Conservation (phyloP, 1,140 invertebrate species). For the Stegodyphus dumicola region DNA sequence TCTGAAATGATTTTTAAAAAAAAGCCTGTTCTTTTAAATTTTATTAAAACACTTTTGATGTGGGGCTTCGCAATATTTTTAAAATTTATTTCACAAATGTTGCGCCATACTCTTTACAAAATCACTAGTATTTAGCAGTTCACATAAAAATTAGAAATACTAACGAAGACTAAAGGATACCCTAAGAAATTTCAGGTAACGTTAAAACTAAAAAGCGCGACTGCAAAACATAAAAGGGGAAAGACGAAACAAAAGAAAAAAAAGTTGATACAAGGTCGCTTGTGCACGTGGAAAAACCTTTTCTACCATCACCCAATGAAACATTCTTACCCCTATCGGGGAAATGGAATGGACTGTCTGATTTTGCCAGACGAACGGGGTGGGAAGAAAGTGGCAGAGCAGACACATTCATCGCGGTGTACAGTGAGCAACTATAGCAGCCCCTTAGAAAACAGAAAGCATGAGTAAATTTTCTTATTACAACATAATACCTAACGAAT, state of each 20-base stretch:
- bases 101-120: too few species aligned
- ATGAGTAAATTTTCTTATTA: not conserved
- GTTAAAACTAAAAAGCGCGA: constrained; percentile 27
- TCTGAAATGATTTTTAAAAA: too few species aligned
- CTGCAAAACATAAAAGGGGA: constrained; percentile 53
- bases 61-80: too few species aligned
- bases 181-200: not conserved
- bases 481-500: not conserved
- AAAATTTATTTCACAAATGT: too few species aligned
- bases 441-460: not conserved
- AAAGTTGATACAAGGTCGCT: not conserved
- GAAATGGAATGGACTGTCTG: constrained; percentile 47
- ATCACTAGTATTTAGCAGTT: too few species aligned
- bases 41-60: too few species aligned
- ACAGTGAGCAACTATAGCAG: not conserved
- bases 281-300: not conserved
- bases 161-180: too few species aligned
- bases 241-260: constrained; percentile 11
- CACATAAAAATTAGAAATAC: too few species aligned
- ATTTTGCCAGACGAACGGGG: constrained; percentile 50
- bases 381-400: constrained; percentile 11
- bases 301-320: not conserved
- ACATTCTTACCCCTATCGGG: constrained; percentile 42
- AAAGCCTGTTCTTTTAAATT: too few species aligned
- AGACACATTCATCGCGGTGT: constrained; percentile 7